A percentile compares a stretch with the other conserved stretches of the same genome.
These are phyloP conservation scores for Heteractis magnifica DNA, from an alignment of 92 coral and sea anemone species.

Conservation along the genomic window DNA sequence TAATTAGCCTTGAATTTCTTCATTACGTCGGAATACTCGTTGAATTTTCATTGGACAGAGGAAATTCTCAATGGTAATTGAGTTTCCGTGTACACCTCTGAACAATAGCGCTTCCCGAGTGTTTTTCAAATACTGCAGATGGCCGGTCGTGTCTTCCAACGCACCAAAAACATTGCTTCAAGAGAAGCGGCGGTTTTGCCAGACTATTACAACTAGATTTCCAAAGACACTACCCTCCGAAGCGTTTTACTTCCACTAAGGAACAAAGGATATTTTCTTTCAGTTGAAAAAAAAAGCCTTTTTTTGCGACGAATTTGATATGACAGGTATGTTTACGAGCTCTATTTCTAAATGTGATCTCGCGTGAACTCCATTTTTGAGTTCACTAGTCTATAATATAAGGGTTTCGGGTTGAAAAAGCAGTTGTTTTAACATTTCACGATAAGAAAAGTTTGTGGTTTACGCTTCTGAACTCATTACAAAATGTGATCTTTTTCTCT, in stretches of 20 bases:
- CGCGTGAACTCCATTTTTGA: neutral
- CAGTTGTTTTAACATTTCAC: neutral
- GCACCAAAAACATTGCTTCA: neutral
- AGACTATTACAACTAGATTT: neutral
- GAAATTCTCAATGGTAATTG: slow-evolving; percentile 13
- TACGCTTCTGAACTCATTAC: neutral
- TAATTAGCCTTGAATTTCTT: neutral
- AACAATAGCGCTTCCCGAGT: neutral
- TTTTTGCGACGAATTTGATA: neutral
- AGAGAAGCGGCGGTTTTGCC: neutral
- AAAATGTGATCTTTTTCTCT: neutral
- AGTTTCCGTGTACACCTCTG: neutral
- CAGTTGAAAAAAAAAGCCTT: neutral
- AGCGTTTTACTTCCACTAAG: neutral
- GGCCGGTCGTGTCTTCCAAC: slow-evolving; percentile 11
- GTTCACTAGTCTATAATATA: neutral
- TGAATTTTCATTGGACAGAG: slow-evolving; percentile 2
- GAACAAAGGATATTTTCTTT: neutral
- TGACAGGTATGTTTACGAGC: neutral
- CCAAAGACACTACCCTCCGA: neutral
- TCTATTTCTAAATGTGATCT: neutral
- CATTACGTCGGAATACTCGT: neutral
- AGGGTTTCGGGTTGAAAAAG: neutral
- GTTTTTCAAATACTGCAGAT: slow-evolving; percentile 11
- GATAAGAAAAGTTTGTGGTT: neutral